Conservation (phyloP, 2,888 invertebrate genomes). For the Caprella mutica region DNA sequence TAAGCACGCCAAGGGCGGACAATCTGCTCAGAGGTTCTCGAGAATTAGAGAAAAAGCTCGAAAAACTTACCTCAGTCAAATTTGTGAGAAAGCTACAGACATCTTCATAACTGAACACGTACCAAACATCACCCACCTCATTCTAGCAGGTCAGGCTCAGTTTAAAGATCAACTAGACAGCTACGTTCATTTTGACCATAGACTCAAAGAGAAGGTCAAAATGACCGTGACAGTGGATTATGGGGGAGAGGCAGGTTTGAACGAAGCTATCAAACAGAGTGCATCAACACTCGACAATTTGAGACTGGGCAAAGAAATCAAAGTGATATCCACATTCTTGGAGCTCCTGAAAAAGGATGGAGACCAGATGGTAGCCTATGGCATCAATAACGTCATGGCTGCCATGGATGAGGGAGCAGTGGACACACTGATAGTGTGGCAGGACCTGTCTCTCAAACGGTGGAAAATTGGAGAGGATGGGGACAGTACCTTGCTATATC, state of each 20-base stretch:
- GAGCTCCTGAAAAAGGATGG: constrained; percentile 6
- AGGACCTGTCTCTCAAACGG: constrained; percentile 3
- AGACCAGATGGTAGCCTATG: constrained; percentile 10
- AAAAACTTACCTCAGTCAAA: constrained; percentile 50
- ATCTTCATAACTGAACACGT: constrained; percentile 46
- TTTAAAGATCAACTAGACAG: constrained; percentile 51
- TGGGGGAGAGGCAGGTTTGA: constrained; percentile 10
- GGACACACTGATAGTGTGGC: constrained; percentile 5
- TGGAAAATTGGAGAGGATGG: background rate
- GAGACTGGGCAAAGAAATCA: constrained; percentile 3
- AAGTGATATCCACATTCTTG: constrained; percentile 4
- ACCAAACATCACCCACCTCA: constrained; percentile 46
- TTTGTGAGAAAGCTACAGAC: constrained; percentile 48
- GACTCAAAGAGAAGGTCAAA: constrained; percentile 4
- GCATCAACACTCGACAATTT: background rate
- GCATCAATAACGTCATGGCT: background rate
- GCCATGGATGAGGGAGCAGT: constrained; percentile 17
- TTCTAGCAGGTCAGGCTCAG: constrained; percentile 49
- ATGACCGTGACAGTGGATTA: constrained; percentile 10
- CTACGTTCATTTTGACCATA: constrained; percentile 37
- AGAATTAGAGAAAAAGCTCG: constrained; percentile 50
- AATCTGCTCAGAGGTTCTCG: constrained; percentile 50
- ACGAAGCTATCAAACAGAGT: constrained; percentile 11
- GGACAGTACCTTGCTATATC: background rate
- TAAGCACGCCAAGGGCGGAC: constrained; percentile 51